Base-by-base conservation (phyloP, 1,140 invertebrate species). In the Eurytemora carolleeae region DNA sequence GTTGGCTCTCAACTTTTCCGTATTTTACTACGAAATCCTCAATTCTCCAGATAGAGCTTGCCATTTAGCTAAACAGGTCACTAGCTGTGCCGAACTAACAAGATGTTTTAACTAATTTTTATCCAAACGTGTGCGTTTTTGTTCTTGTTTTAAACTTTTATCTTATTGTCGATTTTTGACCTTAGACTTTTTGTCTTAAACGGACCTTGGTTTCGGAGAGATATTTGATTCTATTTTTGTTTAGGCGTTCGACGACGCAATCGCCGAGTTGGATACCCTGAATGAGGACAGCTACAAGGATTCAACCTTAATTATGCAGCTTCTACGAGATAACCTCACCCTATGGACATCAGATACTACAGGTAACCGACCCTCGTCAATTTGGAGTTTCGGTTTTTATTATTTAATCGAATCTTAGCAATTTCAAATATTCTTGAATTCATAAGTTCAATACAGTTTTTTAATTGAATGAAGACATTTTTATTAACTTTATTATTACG, bases 1-100 rank as follows among this genome's bases (percentile, higher is more conserved):
- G 71, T 80, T 96, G 73, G 91, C 91, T 66, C 82, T 96, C 75
- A 95, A 95, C 80, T 95, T 91, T 80, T 93, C 89, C 67, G 90
- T 96, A 73, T 95, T 95, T 79, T 94, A 92, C 83, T 95, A 95
- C 76, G 90, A 97, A 84, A 95, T 95, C 74, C 85, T 92, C 73
- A 92, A 90, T 81, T 88, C 87, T 70, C 91, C 90, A 70, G 90
- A 90, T 73, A 81, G 86, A 74, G 90, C 90, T 76, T 94, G 89
- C 77, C 88, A 94, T 77, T 80, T 93, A 76, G 89, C 89, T 67
- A 94, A 93, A 82, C 86, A 91, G 85, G 91, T 90, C 31, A 44
- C 7, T 7, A 44, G 31, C 31, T n/a, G n/a, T n/a, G n/a, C n/a
- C n/a, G n/a, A n/a, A n/a, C n/a, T n/a, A n/a, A n/a, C 83, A 72